Evolutionary conservation across 2,888 invertebrate genomes (phyloP).

Genomic region (Arenicola marina): DNA sequence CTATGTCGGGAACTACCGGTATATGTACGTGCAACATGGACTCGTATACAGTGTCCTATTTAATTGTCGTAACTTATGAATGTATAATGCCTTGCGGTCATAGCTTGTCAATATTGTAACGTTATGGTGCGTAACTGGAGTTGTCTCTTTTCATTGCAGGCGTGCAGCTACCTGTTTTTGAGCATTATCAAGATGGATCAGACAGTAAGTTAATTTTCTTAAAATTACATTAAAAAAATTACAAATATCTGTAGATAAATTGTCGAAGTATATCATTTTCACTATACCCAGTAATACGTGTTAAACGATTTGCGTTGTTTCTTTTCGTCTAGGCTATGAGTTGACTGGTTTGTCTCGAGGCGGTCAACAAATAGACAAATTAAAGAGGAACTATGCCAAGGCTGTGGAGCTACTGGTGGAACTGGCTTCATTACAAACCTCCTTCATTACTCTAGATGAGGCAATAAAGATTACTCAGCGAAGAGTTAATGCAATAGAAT

Average conservation of each 20-base stretch:
- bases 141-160: constrained; percentile 67
- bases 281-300: not conserved
- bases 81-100: too few relatives aligned
- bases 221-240: not conserved
- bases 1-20: too few relatives aligned
- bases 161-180: constrained; percentile 94
- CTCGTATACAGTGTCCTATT: too few relatives aligned
- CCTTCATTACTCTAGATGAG: constrained; percentile 97
- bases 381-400: constrained; percentile 92
- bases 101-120: too few relatives aligned
- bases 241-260: not conserved
- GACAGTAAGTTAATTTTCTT: constrained; percentile 69
- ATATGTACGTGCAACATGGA: too few relatives aligned
- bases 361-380: constrained; percentile 93
- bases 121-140: too few relatives aligned
- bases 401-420: constrained; percentile 95
- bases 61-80: too few relatives aligned
- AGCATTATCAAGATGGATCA: constrained; percentile 90
- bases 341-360: constrained; percentile 95
- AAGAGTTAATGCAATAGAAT: constrained; percentile 99
- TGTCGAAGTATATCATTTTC: not conserved
- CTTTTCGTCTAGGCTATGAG: constrained; percentile 74
- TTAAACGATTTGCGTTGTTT: not conserved
- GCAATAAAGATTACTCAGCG: constrained; percentile 99
- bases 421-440: constrained; percentile 96